Conservation (phyloP, 2,113 vertebrate species). For the Hydrochoerus hydrochaeris region DNA sequence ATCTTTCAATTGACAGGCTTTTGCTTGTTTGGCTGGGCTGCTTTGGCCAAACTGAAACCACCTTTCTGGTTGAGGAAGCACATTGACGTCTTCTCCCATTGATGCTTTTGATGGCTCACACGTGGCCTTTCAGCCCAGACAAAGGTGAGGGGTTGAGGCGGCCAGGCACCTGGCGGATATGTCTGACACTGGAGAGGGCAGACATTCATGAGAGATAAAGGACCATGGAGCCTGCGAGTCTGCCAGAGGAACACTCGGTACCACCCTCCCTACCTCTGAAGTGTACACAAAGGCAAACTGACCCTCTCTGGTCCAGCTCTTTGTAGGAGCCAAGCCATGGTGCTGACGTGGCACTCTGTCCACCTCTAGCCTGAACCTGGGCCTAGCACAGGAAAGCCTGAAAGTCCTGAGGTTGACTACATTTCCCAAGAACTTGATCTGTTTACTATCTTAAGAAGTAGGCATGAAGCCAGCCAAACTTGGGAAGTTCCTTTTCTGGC, state of each 20-base stretch:
- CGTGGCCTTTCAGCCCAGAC: constrained; percentile 64
- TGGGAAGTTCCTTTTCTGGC: constrained; percentile 41
- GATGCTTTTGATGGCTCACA: constrained; percentile 71
- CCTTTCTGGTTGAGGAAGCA: constrained; percentile 79
- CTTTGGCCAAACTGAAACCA: constrained; percentile 64
- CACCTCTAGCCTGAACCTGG: not conserved
- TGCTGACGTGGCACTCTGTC: no score
- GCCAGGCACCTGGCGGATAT: constrained; percentile 57
- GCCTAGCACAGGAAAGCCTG: not conserved
- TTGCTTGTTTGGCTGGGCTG: constrained; percentile 55
- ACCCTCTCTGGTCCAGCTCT: constrained; percentile 55
- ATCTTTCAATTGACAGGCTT: constrained; percentile 66
- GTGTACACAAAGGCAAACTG: not conserved
- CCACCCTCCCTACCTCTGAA: not conserved
- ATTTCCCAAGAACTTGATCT: constrained; percentile 26
- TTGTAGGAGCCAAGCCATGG: constrained; percentile 29
- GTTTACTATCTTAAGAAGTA: not conserved
- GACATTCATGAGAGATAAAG: not conserved
- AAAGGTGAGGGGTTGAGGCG: constrained; percentile 36
- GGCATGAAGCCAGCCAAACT: not conserved
- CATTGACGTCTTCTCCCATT: constrained; percentile 64
- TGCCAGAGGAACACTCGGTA: not conserved
- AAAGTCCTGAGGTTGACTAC: not conserved
- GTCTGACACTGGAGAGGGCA: not conserved
- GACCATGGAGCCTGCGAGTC: not conserved